phyloP scores from a whole-genome alignment of 2,888 invertebrate species.

The Tetranychus piercei region DNA sequence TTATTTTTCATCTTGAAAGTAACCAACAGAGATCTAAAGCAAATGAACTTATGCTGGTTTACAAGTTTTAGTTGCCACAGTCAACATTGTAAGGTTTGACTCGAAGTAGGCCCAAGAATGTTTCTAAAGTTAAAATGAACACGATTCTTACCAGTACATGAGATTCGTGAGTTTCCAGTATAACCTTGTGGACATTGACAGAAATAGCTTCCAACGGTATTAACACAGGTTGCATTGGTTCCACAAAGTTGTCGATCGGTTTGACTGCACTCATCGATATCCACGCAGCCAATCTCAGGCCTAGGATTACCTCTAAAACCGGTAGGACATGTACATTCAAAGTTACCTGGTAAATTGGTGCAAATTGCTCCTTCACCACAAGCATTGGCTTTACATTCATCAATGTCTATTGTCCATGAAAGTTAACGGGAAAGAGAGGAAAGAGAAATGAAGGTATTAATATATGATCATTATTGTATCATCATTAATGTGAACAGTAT shows the following conservation, averaged over 20 bases:
- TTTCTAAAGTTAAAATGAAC: background rate
- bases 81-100: too few species aligned
- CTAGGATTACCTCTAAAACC: constrained; percentile 69
- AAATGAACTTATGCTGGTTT: too few species aligned
- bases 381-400: constrained; percentile 45
- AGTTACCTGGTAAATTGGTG: constrained; percentile 77
- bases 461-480: background rate
- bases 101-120: too few species aligned
- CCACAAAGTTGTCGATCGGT: constrained; percentile 41
- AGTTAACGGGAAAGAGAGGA: background rate
- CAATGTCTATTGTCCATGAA: constrained; percentile 29
- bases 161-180: constrained; percentile 67
- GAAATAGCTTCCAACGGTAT: constrained; percentile 56
- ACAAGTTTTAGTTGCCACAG: too few species aligned
- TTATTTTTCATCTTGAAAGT: too few species aligned
- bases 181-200: constrained; percentile 60
- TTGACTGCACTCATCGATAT: constrained; percentile 25
- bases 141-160: constrained; percentile 40
- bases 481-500: background rate
- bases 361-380: constrained; percentile 77
- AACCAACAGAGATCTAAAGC: too few species aligned
- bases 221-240: constrained; percentile 52
- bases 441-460: background rate
- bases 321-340: constrained; percentile 71
- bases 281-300: constrained; percentile 21